phyloP scores from a whole-genome alignment of 2,797 vertebrate species.

The Schizopygopsis pylzovi region DNA sequence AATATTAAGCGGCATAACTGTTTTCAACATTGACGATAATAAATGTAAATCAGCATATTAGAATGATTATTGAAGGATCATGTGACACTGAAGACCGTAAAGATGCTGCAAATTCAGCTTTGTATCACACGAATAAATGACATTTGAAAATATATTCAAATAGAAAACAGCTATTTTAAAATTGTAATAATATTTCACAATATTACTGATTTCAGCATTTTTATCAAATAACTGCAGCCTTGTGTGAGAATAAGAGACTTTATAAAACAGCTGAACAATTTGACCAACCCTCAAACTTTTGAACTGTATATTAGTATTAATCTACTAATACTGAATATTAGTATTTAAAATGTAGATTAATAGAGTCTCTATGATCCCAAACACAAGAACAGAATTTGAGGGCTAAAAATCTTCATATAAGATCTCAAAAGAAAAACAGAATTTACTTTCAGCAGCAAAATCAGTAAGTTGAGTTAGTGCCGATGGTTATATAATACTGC shows the following conservation, averaged over 20 bases:
- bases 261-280: background rate
- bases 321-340: too few relatives aligned
- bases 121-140: background rate
- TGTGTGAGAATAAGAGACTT: background rate
- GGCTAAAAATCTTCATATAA: background rate
- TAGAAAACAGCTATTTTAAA: background rate
- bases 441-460: background rate
- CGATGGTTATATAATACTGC: slow-evolving; percentile 53
- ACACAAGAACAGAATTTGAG: background rate
- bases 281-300: background rate
- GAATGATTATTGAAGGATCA: background rate
- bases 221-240: background rate
- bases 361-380: background rate
- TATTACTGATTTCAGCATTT: background rate
- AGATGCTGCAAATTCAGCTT: background rate
- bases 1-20: too few relatives aligned
- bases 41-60: background rate
- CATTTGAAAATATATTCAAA: background rate
- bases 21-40: background rate
- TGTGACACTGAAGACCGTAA: background rate
- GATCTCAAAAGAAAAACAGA: background rate
- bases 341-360: background rate
- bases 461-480: slow-evolving; percentile 56
- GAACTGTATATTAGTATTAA: background rate
- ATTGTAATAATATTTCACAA: background rate